A percentile compares a stretch with the other conserved stretches of the same genome.
Conservation (phyloP, 2,113 vertebrate species). For the Ranitomeya variabilis region DNA sequence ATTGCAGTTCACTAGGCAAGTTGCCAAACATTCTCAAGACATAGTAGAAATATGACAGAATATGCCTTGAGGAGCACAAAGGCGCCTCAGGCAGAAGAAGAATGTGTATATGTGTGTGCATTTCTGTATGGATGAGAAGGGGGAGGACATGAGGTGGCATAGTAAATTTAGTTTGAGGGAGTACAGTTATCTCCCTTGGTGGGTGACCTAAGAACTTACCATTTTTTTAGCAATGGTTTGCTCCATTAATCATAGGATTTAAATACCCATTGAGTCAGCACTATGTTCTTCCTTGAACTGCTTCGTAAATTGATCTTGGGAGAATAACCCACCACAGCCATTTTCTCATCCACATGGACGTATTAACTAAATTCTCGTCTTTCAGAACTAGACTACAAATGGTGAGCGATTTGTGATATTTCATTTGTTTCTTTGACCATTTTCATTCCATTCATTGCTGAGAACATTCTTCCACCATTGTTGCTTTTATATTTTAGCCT, state of each 20-base stretch:
- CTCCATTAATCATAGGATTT: conserved; percentile 49
- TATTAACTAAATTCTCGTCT: background rate
- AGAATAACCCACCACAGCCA: background rate
- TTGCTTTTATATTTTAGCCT: background rate
- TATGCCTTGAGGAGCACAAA: conserved; percentile 47
- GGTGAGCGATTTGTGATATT: background rate
- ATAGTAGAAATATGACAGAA: conserved; percentile 49
- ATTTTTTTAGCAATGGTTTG: conserved; percentile 45
- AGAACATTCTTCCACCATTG: background rate
- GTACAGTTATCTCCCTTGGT: conserved; percentile 53
- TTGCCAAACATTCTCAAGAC: conserved; percentile 47
- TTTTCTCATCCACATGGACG: background rate
- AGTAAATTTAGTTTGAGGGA: conserved; percentile 50
- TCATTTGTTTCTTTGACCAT: background rate
- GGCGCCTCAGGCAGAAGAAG: conserved; percentile 45
- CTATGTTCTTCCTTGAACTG: conserved; percentile 32
- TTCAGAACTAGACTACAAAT: background rate
- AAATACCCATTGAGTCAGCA: conserved; percentile 47
- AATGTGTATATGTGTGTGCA: conserved; percentile 50
- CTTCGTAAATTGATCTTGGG: background rate
- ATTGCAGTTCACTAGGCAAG: conserved; percentile 35
- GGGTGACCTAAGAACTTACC: conserved; percentile 44
- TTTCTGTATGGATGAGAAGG: conserved; percentile 40
- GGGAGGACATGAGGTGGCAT: conserved; percentile 50
- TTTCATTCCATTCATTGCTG: background rate